Evolutionary conservation across 37 sponge, comb jelly and placozoan species (phyloP).

Genomic region (Bolinopsis microptera): DNA sequence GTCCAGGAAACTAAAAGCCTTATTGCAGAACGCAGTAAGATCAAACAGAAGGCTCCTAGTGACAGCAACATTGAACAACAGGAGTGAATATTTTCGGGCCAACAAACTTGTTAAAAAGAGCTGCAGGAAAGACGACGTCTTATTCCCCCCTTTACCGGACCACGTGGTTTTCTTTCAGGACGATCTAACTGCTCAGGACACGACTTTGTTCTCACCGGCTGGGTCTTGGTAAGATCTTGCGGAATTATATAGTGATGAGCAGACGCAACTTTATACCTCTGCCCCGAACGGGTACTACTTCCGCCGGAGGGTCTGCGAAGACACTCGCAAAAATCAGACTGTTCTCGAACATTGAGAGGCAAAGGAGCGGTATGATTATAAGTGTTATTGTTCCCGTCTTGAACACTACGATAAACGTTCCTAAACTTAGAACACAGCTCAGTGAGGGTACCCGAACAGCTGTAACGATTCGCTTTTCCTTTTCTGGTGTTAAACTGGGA

Average conservation of each 20-base stretch:
- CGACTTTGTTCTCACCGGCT: too few species aligned
- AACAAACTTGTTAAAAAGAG: too few species aligned
- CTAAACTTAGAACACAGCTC: not conserved
- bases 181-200: too few species aligned
- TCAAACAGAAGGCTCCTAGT: too few species aligned
- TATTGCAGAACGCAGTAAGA: too few species aligned
- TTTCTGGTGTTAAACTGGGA: not conserved
- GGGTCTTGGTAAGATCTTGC: too few species aligned
- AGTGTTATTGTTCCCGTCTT: not conserved
- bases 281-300: not conserved
- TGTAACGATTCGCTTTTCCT: not conserved
- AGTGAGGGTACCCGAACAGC: not conserved
- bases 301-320: not conserved
- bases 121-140: too few species aligned
- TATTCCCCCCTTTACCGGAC: too few species aligned
- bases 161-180: too few species aligned
- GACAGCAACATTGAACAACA: too few species aligned
- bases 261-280: not conserved
- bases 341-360: not conserved
- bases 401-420: not conserved
- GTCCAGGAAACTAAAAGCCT: too few species aligned
- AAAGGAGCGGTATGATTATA: not conserved
- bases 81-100: too few species aligned
- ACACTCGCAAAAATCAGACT: not conserved
- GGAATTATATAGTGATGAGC: not conserved